Percentiles rank a stretch among this genome's conserved stretches.
phyloP scores from a whole-genome alignment of 2,113 vertebrate species.

The Campylomormyrus numenius region DNA sequence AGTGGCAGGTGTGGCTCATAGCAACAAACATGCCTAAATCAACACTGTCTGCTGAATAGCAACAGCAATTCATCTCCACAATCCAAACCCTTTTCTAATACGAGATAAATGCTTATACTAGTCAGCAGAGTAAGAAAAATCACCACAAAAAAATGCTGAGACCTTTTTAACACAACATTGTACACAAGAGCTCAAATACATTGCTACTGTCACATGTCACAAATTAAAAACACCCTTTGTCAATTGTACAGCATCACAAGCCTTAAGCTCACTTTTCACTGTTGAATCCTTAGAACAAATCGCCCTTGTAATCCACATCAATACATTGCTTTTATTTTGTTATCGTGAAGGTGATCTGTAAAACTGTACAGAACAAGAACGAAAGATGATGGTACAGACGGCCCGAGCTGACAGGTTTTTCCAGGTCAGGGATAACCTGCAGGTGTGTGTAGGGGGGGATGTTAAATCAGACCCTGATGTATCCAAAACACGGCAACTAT shows the following conservation, averaged over 20 bases:
- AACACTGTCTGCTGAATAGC: neutral
- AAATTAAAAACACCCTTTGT: neutral
- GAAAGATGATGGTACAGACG: neutral
- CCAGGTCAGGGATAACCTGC: neutral
- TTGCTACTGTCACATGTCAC: neutral
- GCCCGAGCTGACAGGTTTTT: neutral
- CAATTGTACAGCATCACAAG: neutral
- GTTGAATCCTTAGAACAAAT: neutral
- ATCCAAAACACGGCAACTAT: neutral
- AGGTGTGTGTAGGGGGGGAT: neutral
- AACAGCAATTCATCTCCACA: neutral
- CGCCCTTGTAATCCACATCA: neutral
- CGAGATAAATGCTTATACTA: neutral
- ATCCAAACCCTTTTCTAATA: neutral
- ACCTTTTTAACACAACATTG: neutral
- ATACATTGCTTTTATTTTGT: neutral
- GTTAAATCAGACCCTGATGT: neutral
- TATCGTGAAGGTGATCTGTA: neutral
- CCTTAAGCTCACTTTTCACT: neutral
- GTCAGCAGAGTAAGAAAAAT: neutral
- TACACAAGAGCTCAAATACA: neutral
- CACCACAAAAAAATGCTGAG: neutral
- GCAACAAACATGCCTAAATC: neutral
- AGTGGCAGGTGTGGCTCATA: neutral
- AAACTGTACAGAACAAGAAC: neutral